Evolutionary conservation across 2,797 vertebrate species (phyloP), one percentile per base, ranked within the genome.

Genomic region (Lithobates pipiens): DNA sequence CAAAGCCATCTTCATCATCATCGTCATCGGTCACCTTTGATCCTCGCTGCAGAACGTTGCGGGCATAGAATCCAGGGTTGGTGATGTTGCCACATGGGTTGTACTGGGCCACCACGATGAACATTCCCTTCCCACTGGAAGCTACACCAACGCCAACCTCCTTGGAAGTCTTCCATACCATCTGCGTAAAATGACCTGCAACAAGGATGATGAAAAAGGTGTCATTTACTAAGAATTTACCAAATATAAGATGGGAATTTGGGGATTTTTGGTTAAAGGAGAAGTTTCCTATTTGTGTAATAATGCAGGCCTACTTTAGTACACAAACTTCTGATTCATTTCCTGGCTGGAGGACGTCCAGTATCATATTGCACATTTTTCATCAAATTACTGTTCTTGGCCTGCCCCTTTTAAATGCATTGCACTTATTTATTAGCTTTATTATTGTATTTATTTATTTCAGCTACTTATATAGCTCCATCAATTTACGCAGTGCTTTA

Each of bases 51-150:
- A 98, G 95, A 87, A 99, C 96, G 3, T 99, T 99, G 89, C 96
- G 96, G 90, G 97, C 96, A 83, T 99, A 99, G 91, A 96, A 97
- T 77, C 98, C 98, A 76, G 96, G 95, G 90, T 99, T 99, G 88
- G 97, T 96, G 77, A 99, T 94, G 88, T 99, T 99, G 63, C 98
- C 98, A 23, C 98, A 97, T 42, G 98, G 98, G 88, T 95, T 96
- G 83, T 99, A 99, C 91, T 98, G 95, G n/a, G 98, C 97, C 83
- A 99, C 98, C 72, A 99, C 98, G 50, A 99, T 99, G 0, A 97
- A 97, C 68, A 98, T 99, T 15, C 98, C 97, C 0, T 99, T 98
- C 0, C 95, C 96, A 5, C 97, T 96, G 3, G 93, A 92, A 0
- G 98, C 97, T 89, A 99, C 97, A 25, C 98, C 98, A 0, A 99